Evolutionary conservation across 2,888 invertebrate genomes (phyloP).

Genomic region (Andrena bicolor): DNA sequence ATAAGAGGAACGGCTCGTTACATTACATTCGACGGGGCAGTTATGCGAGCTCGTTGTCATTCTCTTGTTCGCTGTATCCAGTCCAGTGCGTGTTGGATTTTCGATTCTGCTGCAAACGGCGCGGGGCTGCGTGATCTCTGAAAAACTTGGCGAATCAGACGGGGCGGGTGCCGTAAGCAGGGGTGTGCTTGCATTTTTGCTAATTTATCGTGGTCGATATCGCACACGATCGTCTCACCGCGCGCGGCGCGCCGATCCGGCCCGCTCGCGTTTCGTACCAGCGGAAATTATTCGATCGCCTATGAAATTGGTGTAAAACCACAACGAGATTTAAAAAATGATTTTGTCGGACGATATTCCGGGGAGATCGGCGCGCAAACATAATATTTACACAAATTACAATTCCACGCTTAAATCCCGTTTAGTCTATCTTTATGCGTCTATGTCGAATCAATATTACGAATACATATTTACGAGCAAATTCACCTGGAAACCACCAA

Average conservation of each 20-base stretch:
- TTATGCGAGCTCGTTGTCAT: slow-evolving; percentile 67
- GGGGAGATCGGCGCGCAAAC: slow-evolving; percentile 49
- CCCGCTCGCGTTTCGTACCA: background rate
- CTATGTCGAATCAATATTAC: slow-evolving; percentile 75
- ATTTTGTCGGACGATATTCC: slow-evolving; percentile 47
- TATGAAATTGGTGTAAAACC: slow-evolving; percentile 47
- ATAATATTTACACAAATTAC: slow-evolving; percentile 74
- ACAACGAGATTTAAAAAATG: slow-evolving; percentile 59
- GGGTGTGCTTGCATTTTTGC: background rate
- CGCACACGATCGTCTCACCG: slow-evolving; percentile 19
- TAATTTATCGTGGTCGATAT: background rate
- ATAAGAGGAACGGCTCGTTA: slow-evolving; percentile 76
- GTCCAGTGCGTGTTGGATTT: slow-evolving; percentile 3
- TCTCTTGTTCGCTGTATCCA: slow-evolving; percentile 22
- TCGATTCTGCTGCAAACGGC: background rate
- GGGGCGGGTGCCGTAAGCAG: background rate
- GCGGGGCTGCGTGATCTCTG: background rate
- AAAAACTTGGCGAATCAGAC: background rate
- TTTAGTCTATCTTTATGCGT: slow-evolving; percentile 75
- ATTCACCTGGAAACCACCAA: slow-evolving; percentile 74
- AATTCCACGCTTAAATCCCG: slow-evolving; percentile 71
- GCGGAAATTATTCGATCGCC: slow-evolving; percentile 23
- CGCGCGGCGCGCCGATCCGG: too few species aligned
- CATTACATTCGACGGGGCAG: slow-evolving; percentile 75
- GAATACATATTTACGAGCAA: slow-evolving; percentile 72